Percentiles rank a stretch among this genome's conserved stretches.
Conservation (phyloP, 2,888 invertebrate species). For the Ischnura elegans region DNA sequence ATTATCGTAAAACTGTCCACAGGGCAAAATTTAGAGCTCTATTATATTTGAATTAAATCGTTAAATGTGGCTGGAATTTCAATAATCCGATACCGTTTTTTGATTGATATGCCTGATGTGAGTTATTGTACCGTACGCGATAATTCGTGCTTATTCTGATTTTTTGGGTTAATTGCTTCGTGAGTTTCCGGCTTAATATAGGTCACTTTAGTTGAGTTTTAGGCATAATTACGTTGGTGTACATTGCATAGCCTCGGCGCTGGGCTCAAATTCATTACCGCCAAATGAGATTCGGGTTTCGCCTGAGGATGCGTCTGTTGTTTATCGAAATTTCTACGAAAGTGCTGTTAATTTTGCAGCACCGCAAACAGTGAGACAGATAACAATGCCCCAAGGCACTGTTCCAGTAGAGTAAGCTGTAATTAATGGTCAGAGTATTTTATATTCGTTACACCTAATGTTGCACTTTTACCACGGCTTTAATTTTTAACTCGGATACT, state of each 20-base stretch:
- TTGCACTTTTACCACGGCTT: neutral
- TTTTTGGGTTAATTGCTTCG: too few species aligned
- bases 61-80: too few species aligned
- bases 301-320: slow-evolving; percentile 15
- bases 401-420: neutral
- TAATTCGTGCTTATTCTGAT: too few species aligned
- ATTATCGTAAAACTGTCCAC: too few species aligned
- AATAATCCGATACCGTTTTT: too few species aligned
- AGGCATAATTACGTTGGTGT: neutral
- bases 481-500: neutral
- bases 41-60: too few species aligned
- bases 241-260: neutral
- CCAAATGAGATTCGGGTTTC: neutral
- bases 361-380: neutral
- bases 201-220: neutral
- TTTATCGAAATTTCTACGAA: neutral
- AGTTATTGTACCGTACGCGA: too few species aligned
- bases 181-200: too few species aligned
- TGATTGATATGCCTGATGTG: too few species aligned
- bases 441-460: neutral
- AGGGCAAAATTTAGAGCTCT: too few species aligned
- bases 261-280: neutral
- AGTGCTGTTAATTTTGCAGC: slow-evolving; percentile 5
- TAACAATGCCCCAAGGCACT: neutral
- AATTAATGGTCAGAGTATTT: neutral